Base-by-base conservation (phyloP, 2,888 invertebrate species). In the Pocota personata region DNA sequence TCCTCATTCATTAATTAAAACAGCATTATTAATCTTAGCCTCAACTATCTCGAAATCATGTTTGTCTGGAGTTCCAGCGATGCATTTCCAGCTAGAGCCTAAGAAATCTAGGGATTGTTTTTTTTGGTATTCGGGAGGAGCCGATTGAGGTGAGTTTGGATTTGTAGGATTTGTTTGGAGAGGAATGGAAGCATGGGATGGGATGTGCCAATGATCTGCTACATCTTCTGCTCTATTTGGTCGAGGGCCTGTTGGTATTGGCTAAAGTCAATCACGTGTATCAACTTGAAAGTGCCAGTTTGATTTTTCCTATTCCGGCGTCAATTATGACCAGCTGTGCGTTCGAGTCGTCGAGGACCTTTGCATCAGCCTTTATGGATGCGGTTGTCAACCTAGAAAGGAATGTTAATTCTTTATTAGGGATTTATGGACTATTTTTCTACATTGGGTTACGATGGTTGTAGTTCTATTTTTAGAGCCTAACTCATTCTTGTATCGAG, bases 201-300 rank as follows among this genome's bases (percentile, higher is more conserved):
- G 4, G 37, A 12, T 1, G 12, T 8, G 12, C 12, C 1, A 1
- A 3, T 37, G 2, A 37, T 37, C 3, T 12, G 10, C 12, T 30
- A 4, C 16, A 52, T 21, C n/a, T 24, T 52, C 12, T 12, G 24
- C 10, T 27, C 27, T 10, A 55, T 12, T n/a, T 12, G 4, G 4
- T 27, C 24, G n/a, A 52, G 10, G 3, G 52, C 27, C 0, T 52
- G 4, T 27, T 16, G 30, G 6, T 32, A 32, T 5, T 35, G 2
- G 10, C 10, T 2, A 10, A 12, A 10, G 12, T n/a, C n/a, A n/a
- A 37, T 37, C 1, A n/a, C 37, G 12, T 37, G 37, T 1, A 37
- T 10, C 2, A 37, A 19, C 14, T 72, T 82, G 16, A 77, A 52
- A 12, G 64, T 58, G 37, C 71, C 60, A n/a, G 60, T 35, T 35